Evolutionary conservation across 2,888 invertebrate species (phyloP).

Genomic region (Hyposoter didymator): DNA sequence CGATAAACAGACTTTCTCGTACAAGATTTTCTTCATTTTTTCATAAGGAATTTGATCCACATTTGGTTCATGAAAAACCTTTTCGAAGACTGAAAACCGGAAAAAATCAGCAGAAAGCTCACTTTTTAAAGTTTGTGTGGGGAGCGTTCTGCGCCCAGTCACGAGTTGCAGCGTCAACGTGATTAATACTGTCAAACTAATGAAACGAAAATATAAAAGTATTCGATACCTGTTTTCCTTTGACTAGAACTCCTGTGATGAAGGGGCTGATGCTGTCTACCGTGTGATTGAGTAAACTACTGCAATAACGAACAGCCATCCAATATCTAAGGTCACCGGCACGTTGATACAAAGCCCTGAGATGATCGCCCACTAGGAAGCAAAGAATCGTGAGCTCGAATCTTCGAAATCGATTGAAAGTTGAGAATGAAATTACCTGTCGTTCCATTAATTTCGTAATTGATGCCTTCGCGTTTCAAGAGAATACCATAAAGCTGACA

Average conservation of each 20-base stretch:
- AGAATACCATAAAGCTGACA: slow-evolving; percentile 94
- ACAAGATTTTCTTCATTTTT: no score
- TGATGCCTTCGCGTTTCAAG: slow-evolving; percentile 91
- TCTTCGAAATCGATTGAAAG: not conserved
- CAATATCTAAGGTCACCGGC: slow-evolving; percentile 95
- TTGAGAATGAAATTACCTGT: slow-evolving; percentile 78
- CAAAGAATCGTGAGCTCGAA: slow-evolving; percentile 76
- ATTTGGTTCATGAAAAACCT: no score
- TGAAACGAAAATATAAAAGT: slow-evolving; percentile 57
- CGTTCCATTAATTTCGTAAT: slow-evolving; percentile 89
- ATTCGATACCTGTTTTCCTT: slow-evolving; percentile 95
- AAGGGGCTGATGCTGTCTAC: slow-evolving; percentile 99
- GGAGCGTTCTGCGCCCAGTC: no score
- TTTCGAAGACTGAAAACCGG: no score
- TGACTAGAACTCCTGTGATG: slow-evolving; percentile 98
- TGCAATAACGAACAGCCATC: slow-evolving; percentile 97
- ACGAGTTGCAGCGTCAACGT: no score
- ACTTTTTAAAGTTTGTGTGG: no score
- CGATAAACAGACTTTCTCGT: no score
- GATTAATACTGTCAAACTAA: no score
- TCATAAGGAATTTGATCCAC: no score
- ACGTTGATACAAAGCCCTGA: slow-evolving; percentile 91
- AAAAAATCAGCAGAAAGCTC: no score
- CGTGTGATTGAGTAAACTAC: slow-evolving; percentile 95
- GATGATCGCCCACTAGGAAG: slow-evolving; percentile 87